phyloP scores from a whole-genome alignment of 2,888 invertebrate species.

The Dexiosoma caninum region DNA sequence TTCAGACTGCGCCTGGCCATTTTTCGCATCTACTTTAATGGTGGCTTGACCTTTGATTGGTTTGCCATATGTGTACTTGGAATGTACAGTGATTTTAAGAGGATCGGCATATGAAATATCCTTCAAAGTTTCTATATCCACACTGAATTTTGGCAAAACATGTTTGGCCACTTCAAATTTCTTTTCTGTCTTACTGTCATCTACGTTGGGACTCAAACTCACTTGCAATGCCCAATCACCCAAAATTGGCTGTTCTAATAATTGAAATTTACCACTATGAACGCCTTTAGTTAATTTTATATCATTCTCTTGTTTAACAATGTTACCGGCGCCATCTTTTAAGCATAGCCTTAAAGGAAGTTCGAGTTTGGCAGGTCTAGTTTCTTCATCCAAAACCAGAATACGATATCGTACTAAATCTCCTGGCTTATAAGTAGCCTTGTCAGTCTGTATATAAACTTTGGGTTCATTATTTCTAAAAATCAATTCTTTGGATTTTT shows the following conservation, averaged over 20 bases:
- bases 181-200: constrained; percentile 64
- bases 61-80: constrained; percentile 89
- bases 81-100: constrained; percentile 78
- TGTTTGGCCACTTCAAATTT: constrained; percentile 64
- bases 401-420: constrained; percentile 86
- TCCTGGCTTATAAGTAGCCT: constrained; percentile 92
- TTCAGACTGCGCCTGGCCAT: constrained; percentile 74
- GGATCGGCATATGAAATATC: constrained; percentile 89
- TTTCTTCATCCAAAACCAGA: constrained; percentile 84
- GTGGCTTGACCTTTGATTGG: constrained; percentile 91
- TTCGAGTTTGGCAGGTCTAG: constrained; percentile 80
- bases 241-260: constrained; percentile 88
- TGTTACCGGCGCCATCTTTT: constrained; percentile 86
- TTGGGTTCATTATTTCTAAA: constrained; percentile 84
- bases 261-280: constrained; percentile 84
- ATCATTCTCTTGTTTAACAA: constrained; percentile 89
- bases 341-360: constrained; percentile 68
- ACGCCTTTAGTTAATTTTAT: constrained; percentile 85
- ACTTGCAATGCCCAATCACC: constrained; percentile 92
- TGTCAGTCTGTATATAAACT: constrained; percentile 93
- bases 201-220: constrained; percentile 66
- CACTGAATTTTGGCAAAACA: constrained; percentile 80
- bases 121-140: constrained; percentile 88
- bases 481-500: constrained; percentile 83
- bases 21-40: constrained; percentile 80